Evolutionary conservation across 2,113 vertebrate genomes (phyloP), one percentile per base, ranked within the genome.

Genomic region (Baryphthengus martii): DNA sequence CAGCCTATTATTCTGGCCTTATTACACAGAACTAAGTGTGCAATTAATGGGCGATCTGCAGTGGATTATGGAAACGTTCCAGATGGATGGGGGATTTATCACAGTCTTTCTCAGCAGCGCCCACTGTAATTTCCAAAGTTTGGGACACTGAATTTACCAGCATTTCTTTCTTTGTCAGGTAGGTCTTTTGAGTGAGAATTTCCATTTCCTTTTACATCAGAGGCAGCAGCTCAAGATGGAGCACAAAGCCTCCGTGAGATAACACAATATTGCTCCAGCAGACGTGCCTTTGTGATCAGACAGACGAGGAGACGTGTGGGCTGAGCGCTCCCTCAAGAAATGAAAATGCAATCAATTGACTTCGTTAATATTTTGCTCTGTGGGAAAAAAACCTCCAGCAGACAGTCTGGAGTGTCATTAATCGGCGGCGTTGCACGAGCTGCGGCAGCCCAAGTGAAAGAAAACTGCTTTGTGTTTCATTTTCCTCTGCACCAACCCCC

Each of bases 1-100:
- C 62, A 90, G 85, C 42, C 86, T 53, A 92, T 96, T 95, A 94
- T 89, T 89, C 83, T 92, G 86, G n/a, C 72, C 85, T 84, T 92
- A 92, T 92, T 92, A 93, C 79, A 75, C 3, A 33, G 73, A 92
- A 85, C 37, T 88, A 93, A 92, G 58, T 55, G 59, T 73, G 86
- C 76, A 93, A 92, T 95, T 95, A 97, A 93, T 93, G 95, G 90
- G 73, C 88, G 90, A 56, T 93, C 90, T 92, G 86, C 7, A 72
- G 90, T 85, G 96, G 93, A 74, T 96, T 92, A 96, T 65, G 88
- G 78, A 95, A 96, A 58, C 10, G 1, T 88, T 93, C 85, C 90
- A 96, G 92, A 87, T 58, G 88, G 93, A 93, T n/a, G 40, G 37
- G 37, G 72, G 68, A 37, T 85, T 96, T 88, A 74, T 90, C 80